phyloP scores from a whole-genome alignment of 2,888 invertebrate genomes.

The Meloe dianella region DNA sequence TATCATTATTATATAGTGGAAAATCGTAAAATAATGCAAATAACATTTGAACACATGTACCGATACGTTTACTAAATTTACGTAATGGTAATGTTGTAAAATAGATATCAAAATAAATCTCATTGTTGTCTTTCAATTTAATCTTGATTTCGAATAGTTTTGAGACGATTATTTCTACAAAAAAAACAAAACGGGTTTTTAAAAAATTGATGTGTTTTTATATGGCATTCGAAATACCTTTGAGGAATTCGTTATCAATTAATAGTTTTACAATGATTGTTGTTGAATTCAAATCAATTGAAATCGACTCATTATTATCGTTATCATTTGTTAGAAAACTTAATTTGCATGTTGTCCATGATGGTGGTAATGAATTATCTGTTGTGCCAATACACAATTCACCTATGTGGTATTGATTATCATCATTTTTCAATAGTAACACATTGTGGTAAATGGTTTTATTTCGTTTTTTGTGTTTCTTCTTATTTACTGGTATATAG shows the following conservation, averaged over 20 bases:
- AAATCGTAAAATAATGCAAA: constrained; percentile 46
- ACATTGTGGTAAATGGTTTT: constrained; percentile 19
- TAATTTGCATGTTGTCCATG: constrained; percentile 45
- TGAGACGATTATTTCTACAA: constrained; percentile 46
- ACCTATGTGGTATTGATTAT: constrained; percentile 42
- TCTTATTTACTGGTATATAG: constrained; percentile 13
- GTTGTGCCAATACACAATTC: constrained; percentile 47
- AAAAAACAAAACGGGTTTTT: too few relatives aligned
- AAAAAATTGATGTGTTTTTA: too few relatives aligned
- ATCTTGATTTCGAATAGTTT: constrained; percentile 50
- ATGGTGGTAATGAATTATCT: constrained; percentile 46
- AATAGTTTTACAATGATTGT: constrained; percentile 40
- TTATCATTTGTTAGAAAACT: constrained; percentile 33
- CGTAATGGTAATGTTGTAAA: constrained; percentile 47
- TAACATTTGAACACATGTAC: constrained; percentile 40
- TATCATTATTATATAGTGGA: background rate
- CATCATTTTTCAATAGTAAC: constrained; percentile 28
- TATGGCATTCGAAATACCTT: constrained; percentile 43
- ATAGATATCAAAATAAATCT: constrained; percentile 45
- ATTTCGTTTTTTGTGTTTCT: background rate
- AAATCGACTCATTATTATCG: constrained; percentile 30
- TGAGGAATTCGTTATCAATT: constrained; percentile 43
- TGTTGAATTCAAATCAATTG: constrained; percentile 42
- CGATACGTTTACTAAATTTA: constrained; percentile 44
- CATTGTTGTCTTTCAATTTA: constrained; percentile 38